A percentile compares a stretch with the other conserved stretches of the same genome.
Conservation (phyloP, 2,888 invertebrate species). For the Protodeltote pygarga region DNA sequence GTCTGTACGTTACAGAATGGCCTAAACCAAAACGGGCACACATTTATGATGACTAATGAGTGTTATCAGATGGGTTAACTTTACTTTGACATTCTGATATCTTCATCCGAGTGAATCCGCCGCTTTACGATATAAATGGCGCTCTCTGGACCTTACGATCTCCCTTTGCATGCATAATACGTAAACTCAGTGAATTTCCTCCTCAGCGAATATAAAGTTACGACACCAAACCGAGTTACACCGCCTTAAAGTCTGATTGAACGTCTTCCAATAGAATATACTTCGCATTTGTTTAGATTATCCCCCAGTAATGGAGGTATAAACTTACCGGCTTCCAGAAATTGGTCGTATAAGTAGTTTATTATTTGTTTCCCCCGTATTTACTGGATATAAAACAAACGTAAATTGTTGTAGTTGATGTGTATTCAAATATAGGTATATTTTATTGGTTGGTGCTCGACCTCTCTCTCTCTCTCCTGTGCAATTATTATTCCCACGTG, state of each 20-base stretch:
- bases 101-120: conserved; percentile 23
- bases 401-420: conserved; percentile 26
- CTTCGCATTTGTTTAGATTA: conserved; percentile 71
- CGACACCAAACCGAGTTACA: conserved; percentile 59
- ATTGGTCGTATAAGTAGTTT: conserved; percentile 50
- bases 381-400: conserved; percentile 33
- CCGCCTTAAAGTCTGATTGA: conserved; percentile 70
- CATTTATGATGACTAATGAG: conserved; percentile 4
- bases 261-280: conserved; percentile 64
- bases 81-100: conserved; percentile 18
- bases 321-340: conserved; percentile 52
- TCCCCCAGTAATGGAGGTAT: conserved; percentile 60
- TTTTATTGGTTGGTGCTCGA: conserved; percentile 29
- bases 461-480: no score
- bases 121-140: conserved; percentile 34
- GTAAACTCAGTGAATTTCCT: conserved; percentile 67
- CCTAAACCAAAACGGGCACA: no score
- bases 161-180: conserved; percentile 74
- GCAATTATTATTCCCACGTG: no score
- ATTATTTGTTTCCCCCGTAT: conserved; percentile 44
- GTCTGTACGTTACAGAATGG: no score
- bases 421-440: conserved; percentile 33
- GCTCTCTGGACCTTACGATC: conserved; percentile 66
- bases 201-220: conserved; percentile 76
- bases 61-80: conserved; percentile 8